Base-by-base conservation (phyloP, 2,797 vertebrate genomes). In the Setipinna tenuifilis region DNA sequence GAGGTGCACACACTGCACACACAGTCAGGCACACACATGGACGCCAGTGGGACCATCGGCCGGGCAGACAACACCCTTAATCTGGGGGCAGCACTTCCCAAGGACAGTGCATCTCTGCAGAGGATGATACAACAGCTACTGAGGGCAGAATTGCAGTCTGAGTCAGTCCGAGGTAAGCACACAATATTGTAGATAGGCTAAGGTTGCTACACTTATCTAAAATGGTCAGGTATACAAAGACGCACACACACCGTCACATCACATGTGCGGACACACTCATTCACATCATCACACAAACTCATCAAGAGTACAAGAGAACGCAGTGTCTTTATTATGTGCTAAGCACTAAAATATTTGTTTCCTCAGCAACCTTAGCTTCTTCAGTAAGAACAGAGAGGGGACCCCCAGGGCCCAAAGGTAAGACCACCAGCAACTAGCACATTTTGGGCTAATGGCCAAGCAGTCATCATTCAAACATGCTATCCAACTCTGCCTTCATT, bases 381-480 rank as follows among this genome's bases (percentile, higher is more conserved):
- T 91, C 93, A 25, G 87, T 90, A 23, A 91, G 90, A 68, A 91
- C 83, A 82, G 92, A 95, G 85, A 92, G 90, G 91, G 96, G 96
- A 84, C 87, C 94, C 46, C 95, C 96, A 65, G 98, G 98, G 88
- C 94, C 92, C 46, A 98, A 97, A 99, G 98, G 98, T 99, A 93
- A 92, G 14, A 48, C 10, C 65, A 71, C 65, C 12, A 35, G 2
- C 65, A 31, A 71, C 1, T 14, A 41, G 25, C n/a, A 82, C 57
- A 83, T 41, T 41, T 41, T 41, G 35, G 35, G 2, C 35, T 41
- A 41, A 41, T 41, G 35, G 5, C 23, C 58, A 82, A 23, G 12
- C 50, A 31, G 31, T 82, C 0, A 35, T 10, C 2, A 59, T 59
- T 0, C 58, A 19, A 59, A 59, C 19, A 59, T 3, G 5, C 1